Base-by-base conservation (phyloP, 2,888 invertebrate genomes). In the Ceratothoa steindachneri region DNA sequence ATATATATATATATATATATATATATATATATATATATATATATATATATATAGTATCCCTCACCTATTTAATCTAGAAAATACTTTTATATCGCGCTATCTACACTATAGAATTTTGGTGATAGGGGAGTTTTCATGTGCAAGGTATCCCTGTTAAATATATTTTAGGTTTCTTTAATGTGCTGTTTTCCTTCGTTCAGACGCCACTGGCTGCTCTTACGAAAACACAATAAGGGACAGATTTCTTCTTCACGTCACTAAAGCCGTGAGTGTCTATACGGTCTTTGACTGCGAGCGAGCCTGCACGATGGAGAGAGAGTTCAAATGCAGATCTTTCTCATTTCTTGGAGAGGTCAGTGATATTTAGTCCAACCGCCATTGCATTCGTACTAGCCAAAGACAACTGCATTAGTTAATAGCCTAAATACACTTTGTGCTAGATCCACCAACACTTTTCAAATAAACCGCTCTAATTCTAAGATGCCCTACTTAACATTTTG, bases 251-350 rank as follows among this genome's bases (percentile, higher is more conserved):
- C 85, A 85, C 76, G 84, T 84, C 75, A 84, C 85, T 81, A 84
- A 84, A 78, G 82, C 84, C 7, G 82, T 84, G 66, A 82, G 83
- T 24, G 83, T 84, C 7, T 82, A 83, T 51, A 84, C 83, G 65
- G 84, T 84, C 65, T 82, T 82, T n/a, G 83, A 83, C 53, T 86
- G 86, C 81, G 84, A 84, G 80, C 77, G 83, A 71, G 84, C 85
- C 67, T 86, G 86, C 80, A 84, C 85, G 78, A 82, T 82, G 28
- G 85, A 85, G 80, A 80, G 82, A 28, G 83, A 84, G 30, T 86
- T 86, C 81, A 84, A 84, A 73, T 86, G 86, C 80, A 82, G 85
- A 28, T 83, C 85, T 4, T 85, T 83, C 81, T 83, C 85, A 7
- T 85, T 84, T 81, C 81, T 84, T 60, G 81, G 81, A 22, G 81